A percentile compares a stretch with the other conserved stretches of the same genome.
Evolutionary conservation across 2,113 vertebrate genomes (phyloP).

Genomic region (Empidonax traillii): DNA sequence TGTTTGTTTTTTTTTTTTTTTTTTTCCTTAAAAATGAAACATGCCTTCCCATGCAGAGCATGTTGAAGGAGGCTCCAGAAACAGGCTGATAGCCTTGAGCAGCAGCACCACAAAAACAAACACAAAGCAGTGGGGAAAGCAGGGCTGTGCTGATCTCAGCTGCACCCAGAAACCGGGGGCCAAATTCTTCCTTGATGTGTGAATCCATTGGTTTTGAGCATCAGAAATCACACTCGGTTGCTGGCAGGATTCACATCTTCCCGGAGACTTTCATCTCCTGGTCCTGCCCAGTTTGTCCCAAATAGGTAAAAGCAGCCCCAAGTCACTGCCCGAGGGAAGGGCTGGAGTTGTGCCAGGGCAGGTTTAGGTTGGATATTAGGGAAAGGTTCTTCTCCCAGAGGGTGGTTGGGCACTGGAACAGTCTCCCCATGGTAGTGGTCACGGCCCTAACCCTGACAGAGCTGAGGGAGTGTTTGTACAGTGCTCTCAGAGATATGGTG

Average conservation of each 20-base stretch:
- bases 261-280: neutral
- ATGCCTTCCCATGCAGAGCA: neutral
- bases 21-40: constrained; percentile 34
- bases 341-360: no score
- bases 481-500: rapidly evolving
- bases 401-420: neutral
- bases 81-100: neutral
- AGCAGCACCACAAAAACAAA: neutral
- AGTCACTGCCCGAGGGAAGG: rapidly evolving
- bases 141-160: neutral
- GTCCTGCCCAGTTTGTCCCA: neutral
- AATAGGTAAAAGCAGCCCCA: neutral
- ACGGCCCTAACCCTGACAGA: rapidly evolving
- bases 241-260: neutral
- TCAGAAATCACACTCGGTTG: rapidly evolving
- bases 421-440: neutral
- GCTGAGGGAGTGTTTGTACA: neutral
- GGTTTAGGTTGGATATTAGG: rapidly evolving
- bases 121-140: neutral
- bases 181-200: neutral
- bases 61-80: neutral
- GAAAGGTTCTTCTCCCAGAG: neutral
- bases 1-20: neutral
- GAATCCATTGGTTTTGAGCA: neutral
- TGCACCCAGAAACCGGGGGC: neutral